Conservation (phyloP, 2,113 vertebrate genomes). For the Sander lucioperca region DNA sequence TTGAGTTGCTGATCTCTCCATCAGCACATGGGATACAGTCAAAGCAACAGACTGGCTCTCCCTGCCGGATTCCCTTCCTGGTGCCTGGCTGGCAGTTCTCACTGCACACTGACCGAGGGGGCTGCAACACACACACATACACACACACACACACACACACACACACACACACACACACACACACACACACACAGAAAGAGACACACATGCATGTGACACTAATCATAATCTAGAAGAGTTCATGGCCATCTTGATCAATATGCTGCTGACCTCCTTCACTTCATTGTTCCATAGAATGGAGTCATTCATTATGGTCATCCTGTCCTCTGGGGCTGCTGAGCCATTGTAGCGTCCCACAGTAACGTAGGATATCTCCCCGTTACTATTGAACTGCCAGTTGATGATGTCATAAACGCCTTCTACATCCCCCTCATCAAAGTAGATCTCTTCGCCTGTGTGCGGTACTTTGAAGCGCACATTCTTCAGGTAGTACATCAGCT, state of each 20-base stretch:
- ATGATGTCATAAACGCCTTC: conserved; percentile 86
- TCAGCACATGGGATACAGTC: conserved; percentile 90
- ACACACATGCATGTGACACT: not conserved
- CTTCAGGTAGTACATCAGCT: conserved; percentile 90
- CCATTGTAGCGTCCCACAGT: conserved; percentile 83
- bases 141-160: conserved; percentile 16
- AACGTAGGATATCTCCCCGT: conserved; percentile 80
- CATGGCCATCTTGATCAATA: conserved; percentile 4
- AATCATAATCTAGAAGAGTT: not conserved
- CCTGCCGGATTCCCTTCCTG: conserved; percentile 86
- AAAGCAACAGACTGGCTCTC: conserved; percentile 88
- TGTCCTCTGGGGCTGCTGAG: conserved; percentile 51
- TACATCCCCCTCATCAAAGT: conserved; percentile 82
- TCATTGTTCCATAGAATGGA: conserved; percentile 87
- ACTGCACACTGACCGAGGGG: conserved; percentile 85
- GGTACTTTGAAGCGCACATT: conserved; percentile 82
- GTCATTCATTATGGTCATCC: conserved; percentile 74
- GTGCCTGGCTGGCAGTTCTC: conserved; percentile 86
- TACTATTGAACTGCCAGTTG: conserved; percentile 85
- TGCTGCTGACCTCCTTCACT: conserved; percentile 76
- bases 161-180: not conserved
- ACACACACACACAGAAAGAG: not conserved
- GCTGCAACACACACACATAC: conserved; percentile 67
- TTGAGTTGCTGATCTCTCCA: conserved; percentile 83
- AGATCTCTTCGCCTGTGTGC: conserved; percentile 79